These are phyloP conservation scores for Coreius guichenoti DNA, from an alignment of 2,797 vertebrate species.

Conservation along the genomic window DNA sequence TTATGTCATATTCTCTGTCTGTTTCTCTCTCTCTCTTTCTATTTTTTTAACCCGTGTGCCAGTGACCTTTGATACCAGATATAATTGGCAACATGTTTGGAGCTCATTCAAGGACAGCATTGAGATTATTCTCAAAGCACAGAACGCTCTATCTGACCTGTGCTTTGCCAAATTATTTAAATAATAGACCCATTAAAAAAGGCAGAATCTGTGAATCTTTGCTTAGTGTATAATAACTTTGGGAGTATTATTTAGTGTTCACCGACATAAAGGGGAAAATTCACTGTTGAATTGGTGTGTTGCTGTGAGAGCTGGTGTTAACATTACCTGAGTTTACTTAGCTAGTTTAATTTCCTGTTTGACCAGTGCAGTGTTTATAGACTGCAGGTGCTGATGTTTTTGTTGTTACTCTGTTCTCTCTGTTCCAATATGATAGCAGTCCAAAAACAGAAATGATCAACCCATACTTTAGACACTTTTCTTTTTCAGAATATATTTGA, in stretches of 20 bases:
- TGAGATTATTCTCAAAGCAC: conserved; percentile 16
- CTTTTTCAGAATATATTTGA: not conserved
- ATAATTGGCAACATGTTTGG: conserved; percentile 32
- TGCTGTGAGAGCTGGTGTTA: conserved; percentile 34
- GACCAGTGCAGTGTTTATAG: conserved; percentile 37
- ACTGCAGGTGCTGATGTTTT: conserved; percentile 39
- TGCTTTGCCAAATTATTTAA: not conserved
- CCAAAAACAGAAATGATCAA: conserved; percentile 9
- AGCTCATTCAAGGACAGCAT: conserved; percentile 24
- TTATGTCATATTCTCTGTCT: conserved; percentile 10
- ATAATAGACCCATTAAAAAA: not conserved
- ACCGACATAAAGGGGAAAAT: not conserved
- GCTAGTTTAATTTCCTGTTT: conserved; percentile 62
- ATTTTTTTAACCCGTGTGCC: not conserved
- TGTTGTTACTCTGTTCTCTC: conserved; percentile 38
- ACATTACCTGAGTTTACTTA: conserved; percentile 49
- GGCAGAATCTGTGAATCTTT: not conserved
- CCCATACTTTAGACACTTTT: too few species aligned
- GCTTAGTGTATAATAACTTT: not conserved
- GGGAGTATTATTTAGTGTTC: not conserved
- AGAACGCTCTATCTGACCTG: conserved; percentile 11
- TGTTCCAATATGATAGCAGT: conserved; percentile 35
- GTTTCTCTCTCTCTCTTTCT: not conserved
- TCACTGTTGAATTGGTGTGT: not conserved
- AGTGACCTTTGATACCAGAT: conserved; percentile 37